Evolutionary conservation across 2,888 invertebrate genomes (phyloP).

Genomic region (Caenorhabditis wallacei): DNA sequence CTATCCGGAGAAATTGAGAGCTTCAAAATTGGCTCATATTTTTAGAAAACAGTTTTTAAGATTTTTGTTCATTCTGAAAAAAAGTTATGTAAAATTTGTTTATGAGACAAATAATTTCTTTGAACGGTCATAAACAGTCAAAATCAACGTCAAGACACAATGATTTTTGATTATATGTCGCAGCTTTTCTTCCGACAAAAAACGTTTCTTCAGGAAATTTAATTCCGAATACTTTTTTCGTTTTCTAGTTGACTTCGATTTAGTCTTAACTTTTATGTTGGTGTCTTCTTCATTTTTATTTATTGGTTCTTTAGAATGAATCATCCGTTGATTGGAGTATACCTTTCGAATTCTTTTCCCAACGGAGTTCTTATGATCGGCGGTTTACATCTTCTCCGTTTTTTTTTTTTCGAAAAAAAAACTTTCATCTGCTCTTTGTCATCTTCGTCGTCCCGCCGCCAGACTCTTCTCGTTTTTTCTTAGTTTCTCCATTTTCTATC

Average conservation of each 20-base stretch:
- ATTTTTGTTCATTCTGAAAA: too few species aligned
- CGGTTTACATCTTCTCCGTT: constrained; percentile 10
- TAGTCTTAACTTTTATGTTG: background rate
- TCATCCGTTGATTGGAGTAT: background rate
- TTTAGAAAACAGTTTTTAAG: too few species aligned
- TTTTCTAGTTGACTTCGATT: background rate
- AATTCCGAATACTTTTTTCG: background rate
- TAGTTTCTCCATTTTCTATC: constrained; percentile 24
- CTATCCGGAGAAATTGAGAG: too few species aligned
- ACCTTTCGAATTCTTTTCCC: background rate
- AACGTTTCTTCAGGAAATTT: constrained; percentile 45
- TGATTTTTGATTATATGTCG: constrained; percentile 39
- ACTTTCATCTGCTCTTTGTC: constrained; percentile 37
- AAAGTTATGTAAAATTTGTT: too few species aligned
- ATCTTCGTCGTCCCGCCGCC: constrained; percentile 20
- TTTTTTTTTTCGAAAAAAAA: background rate
- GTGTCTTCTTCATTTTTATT: background rate
- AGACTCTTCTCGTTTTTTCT: constrained; percentile 19
- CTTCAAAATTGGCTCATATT: too few species aligned
- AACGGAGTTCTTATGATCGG: constrained; percentile 1
- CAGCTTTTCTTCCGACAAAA: constrained; percentile 8
- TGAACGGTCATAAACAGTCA: background rate
- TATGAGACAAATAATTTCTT: too few species aligned
- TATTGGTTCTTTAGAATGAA: background rate
- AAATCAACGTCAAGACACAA: constrained; percentile 4